These are phyloP conservation scores for Platichthys stellatus DNA, from an alignment of 2,113 vertebrate species.

Conservation along the genomic window DNA sequence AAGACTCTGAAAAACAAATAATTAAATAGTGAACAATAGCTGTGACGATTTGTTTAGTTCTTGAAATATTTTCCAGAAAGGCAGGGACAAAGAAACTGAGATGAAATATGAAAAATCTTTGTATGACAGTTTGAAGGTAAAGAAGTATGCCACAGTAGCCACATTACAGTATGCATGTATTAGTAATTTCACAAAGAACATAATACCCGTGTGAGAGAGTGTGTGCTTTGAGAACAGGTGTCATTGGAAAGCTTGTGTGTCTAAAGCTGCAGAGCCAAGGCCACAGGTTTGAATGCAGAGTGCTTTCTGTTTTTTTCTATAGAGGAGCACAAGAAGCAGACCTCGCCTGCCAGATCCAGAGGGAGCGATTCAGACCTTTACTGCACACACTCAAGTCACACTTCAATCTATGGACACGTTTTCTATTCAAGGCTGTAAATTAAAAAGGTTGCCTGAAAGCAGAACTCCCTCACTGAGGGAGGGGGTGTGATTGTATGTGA, in stretches of 20 bases:
- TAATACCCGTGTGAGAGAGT: not conserved
- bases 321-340: constrained; percentile 21
- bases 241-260: constrained; percentile 8
- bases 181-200: constrained; percentile 1
- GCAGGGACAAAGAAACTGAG: too few species aligned
- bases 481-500: not conserved
- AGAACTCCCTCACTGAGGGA: not conserved
- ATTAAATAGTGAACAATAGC: too few species aligned
- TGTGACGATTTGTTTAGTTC: too few species aligned
- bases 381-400: constrained; percentile 29
- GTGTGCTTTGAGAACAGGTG: not conserved
- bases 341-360: constrained; percentile 25
- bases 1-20: too few species aligned
- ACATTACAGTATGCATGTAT: not conserved
- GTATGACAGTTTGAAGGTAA: too few species aligned
- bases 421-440: constrained; percentile 50
- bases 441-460: constrained; percentile 42
- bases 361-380: constrained; percentile 13
- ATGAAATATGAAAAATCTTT: too few species aligned
- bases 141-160: too few species aligned
- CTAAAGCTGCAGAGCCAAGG: constrained; percentile 53
- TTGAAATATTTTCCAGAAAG: too few species aligned
- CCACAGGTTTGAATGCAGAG: constrained; percentile 32
- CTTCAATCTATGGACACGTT: constrained; percentile 25
- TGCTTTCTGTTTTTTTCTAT: constrained; percentile 21